phyloP scores from a whole-genome alignment of 2,113 vertebrate species.

The Pangasianodon gigas region DNA sequence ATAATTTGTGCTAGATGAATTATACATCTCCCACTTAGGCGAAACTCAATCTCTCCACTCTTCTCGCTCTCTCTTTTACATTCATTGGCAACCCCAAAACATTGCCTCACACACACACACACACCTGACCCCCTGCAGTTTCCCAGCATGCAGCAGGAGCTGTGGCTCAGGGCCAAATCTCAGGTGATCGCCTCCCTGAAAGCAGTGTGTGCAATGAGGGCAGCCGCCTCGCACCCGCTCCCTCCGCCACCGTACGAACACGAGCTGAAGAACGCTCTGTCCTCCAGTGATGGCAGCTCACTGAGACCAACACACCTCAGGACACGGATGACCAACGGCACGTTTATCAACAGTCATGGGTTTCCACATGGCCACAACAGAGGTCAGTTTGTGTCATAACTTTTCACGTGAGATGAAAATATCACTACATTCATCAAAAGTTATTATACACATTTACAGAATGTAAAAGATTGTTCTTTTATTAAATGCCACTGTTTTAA shows the following conservation, averaged over 20 bases:
- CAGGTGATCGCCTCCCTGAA: constrained; percentile 54
- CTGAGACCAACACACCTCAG: constrained; percentile 38
- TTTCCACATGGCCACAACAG: constrained; percentile 50
- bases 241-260: constrained; percentile 30
- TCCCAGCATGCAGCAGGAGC: constrained; percentile 65
- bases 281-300: constrained; percentile 25
- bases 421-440: not conserved
- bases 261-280: constrained; percentile 43
- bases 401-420: not conserved
- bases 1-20: constrained; percentile 51
- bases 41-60: constrained; percentile 54
- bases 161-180: constrained; percentile 55
- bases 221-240: constrained; percentile 27
- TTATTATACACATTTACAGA: not conserved
- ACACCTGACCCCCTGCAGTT: constrained; percentile 34
- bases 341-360: constrained; percentile 34
- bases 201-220: constrained; percentile 54
- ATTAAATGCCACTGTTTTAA: not conserved
- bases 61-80: constrained; percentile 54
- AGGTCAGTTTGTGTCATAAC: constrained; percentile 51
- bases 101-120: constrained; percentile 1
- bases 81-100: constrained; percentile 54
- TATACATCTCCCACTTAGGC: constrained; percentile 58
- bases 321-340: constrained; percentile 34
- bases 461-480: not conserved